Conservation (phyloP, 2,888 invertebrate genomes). For the Calameuta filiformis region DNA sequence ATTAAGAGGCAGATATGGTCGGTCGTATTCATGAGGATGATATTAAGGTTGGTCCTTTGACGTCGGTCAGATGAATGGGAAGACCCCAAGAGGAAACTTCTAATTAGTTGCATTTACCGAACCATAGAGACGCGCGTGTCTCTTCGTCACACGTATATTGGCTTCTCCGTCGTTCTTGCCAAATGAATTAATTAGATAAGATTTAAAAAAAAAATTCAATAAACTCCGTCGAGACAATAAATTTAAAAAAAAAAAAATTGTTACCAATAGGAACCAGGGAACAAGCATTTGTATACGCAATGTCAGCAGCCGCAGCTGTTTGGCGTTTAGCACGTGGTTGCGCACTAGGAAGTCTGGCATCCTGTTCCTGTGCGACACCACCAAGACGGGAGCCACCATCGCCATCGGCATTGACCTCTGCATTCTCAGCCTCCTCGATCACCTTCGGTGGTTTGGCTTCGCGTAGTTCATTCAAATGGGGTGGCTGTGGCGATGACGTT, state of each 20-base stretch:
- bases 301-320: constrained; percentile 82
- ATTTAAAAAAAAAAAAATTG: not conserved
- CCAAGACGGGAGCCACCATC: constrained; percentile 72
- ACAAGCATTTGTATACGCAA: constrained; percentile 86
- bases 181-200: constrained; percentile 11
- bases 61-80: constrained; percentile 32
- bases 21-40: not conserved
- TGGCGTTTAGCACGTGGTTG: constrained; percentile 84
- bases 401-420: constrained; percentile 60
- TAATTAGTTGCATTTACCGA: constrained; percentile 50
- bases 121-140: constrained; percentile 23
- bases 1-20: not conserved
- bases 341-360: constrained; percentile 78
- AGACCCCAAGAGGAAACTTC: constrained; percentile 35
- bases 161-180: constrained; percentile 25
- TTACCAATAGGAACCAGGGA: constrained; percentile 78
- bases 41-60: constrained; percentile 1
- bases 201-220: not conserved
- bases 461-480: constrained; percentile 83
- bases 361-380: constrained; percentile 83
- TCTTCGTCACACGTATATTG: constrained; percentile 28
- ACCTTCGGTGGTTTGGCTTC: constrained; percentile 50
- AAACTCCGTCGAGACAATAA: not conserved
- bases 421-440: constrained; percentile 51
- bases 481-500: constrained; percentile 87